Base-by-base conservation (phyloP, 1,140 invertebrate genomes). In the Neodiprion lecontei region DNA sequence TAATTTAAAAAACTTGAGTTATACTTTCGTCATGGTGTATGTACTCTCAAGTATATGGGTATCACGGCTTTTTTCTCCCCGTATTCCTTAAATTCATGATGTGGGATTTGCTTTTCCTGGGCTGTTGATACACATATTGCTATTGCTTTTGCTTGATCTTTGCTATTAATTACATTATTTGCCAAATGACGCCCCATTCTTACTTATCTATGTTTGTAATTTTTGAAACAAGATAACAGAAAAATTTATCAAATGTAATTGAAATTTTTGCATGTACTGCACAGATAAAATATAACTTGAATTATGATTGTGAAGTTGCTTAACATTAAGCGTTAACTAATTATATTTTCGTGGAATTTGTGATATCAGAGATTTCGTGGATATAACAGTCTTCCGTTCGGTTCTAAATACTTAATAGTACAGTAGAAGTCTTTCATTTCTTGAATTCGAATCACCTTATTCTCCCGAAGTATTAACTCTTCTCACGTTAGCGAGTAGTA, bases 401-500 rank as follows among this genome's bases (percentile, higher is more conserved):
- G 53, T 17, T 61, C 53, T 17, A 17, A 14, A 7, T 40, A 17
- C 53, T 12, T 40, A 14, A 14, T 61, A 61, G 53, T 17, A 17
- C n/a, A 61, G n/a, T 61, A 61, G 53, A 61, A 61, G 53, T 61
- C 53, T 61, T 61, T 61, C 53, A 17, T 61, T 61, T 7, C n/a
- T 17, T 61, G n/a, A 14, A 61, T 9, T 61, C 53, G 8, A 61
- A 61, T 61, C 11, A 61, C n/a, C n/a, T 61, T 61, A 61, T 61
- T 61, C 3, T 61, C 53, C 11, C n/a, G 9, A 61, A 61, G n/a
- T 61, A 61, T 61, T 12, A 61, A 61, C 53, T 61, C 53, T 17
- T 9, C 53, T 17, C n/a, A 61, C 53, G 5, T 17, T 17, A 61
- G 53, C 0, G 11, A 61, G 4, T 61, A 61, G 0, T 5, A 53